Evolutionary conservation across 2,797 vertebrate species (phyloP).

Genomic region (Dendrocincla tyrannina): DNA sequence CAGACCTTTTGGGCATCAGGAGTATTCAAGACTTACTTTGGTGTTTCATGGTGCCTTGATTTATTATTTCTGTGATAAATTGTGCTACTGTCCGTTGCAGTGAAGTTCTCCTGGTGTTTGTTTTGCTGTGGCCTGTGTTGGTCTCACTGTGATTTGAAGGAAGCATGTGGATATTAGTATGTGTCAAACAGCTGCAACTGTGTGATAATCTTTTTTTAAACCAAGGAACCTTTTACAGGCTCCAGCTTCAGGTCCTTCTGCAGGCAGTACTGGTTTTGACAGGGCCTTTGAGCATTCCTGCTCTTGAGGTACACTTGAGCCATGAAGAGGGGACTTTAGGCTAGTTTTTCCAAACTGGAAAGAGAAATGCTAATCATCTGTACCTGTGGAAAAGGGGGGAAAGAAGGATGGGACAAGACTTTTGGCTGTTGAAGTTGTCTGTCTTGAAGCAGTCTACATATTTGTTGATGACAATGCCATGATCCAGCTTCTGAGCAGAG

Average conservation of each 20-base stretch:
- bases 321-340: not conserved
- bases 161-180: not conserved
- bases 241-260: not conserved
- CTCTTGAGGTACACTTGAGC: not conserved
- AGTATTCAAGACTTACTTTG: not conserved
- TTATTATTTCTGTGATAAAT: not conserved
- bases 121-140: not conserved
- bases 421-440: not conserved
- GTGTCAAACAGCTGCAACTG: not conserved
- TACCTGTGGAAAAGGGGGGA: not conserved
- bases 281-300: not conserved
- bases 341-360: not conserved
- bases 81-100: not conserved
- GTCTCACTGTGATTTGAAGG: not conserved
- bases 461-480: rapidly evolving
- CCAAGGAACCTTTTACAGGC: not conserved
- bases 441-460: not conserved
- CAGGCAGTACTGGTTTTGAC: not conserved
- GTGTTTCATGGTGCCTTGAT: not conserved
- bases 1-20: not conserved
- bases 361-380: not conserved
- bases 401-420: not conserved
- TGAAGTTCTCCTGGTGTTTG: not conserved
- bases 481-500: not conserved
- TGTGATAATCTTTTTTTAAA: not conserved